phyloP scores from a whole-genome alignment of 2,888 invertebrate species.

The Ernsta delagoae region DNA sequence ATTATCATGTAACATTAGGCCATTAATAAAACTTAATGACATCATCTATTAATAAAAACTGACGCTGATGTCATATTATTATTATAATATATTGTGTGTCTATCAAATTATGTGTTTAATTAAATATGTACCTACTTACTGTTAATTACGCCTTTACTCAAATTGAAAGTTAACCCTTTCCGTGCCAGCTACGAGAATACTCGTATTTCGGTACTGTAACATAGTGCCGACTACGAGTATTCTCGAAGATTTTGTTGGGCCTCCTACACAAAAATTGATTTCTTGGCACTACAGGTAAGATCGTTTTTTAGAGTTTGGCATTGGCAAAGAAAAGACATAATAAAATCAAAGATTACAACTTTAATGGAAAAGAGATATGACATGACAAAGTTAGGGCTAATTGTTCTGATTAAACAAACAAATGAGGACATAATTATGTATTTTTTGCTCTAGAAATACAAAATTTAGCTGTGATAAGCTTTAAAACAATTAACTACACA shows the following conservation, averaged over 20 bases:
- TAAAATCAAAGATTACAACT: constrained; percentile 5
- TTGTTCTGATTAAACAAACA: constrained; percentile 9
- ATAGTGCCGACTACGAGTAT: constrained; percentile 7
- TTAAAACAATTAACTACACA: constrained; percentile 35
- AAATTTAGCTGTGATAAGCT: constrained; percentile 32
- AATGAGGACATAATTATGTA: background rate
- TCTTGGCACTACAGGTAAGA: background rate
- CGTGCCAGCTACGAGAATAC: constrained; percentile 9
- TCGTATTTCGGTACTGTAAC: constrained; percentile 3
- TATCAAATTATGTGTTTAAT: too few relatives aligned
- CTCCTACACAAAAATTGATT: background rate
- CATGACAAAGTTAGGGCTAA: constrained; percentile 3
- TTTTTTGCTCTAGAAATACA: constrained; percentile 1
- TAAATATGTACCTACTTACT: too few relatives aligned
- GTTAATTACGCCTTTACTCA: too few relatives aligned
- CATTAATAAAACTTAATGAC: too few relatives aligned
- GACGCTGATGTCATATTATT: too few relatives aligned
- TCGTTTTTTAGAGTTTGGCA: constrained; percentile 1
- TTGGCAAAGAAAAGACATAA: constrained; percentile 5
- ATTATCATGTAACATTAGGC: too few relatives aligned
- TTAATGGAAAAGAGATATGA: constrained; percentile 9
- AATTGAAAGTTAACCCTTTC: background rate
- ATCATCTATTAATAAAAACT: too few relatives aligned
- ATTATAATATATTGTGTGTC: too few relatives aligned
- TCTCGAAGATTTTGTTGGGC: background rate